Base-by-base conservation (phyloP, 2,797 vertebrate genomes). In the Urophycis tenuis region DNA sequence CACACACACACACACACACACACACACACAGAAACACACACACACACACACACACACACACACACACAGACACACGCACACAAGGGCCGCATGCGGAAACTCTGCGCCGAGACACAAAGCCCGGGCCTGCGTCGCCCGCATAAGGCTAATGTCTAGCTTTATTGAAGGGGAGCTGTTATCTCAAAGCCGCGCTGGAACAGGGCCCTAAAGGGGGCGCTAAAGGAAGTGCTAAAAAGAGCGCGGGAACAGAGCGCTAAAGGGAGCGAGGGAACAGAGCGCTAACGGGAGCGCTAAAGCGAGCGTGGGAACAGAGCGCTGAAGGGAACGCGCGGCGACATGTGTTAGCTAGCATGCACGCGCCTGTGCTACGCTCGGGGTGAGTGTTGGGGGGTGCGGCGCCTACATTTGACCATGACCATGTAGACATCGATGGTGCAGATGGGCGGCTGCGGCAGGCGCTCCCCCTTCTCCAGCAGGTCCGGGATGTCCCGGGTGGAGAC, bases 341-440 rank as follows among this genome's bases (percentile, higher is more conserved):
- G 45, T 22, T 53, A 17, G 19, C 3, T 19, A 17, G 22, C 19
- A 19, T 53, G 45, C 22, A 2, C 45, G 17, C 17, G 3, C 4
- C 19, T 1, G 5, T 53, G 45, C 12, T 22, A 22, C 6, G 19
- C 19, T 60, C 7, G 45, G 45, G 17, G 19, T 22, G 45, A 53
- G 45, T 22, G 45, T 53, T 53, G 19, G 12, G 45, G 19, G 22
- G 4, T 36, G n/a, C 3, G 81, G 10, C 2, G 87, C 96, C 84
- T 93, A 99, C 98, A 99, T 94, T 99, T 98, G 78, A 99, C 97
- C 97, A 99, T 98, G 88, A 99, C 96, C 98, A 99, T 99, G 87
- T 99, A 99, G 78, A 99, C 97, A 0, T 99, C 98, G 53, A 99
- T 99, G 79, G 98, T 99, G 92, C 96, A 97, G 91, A 98, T 95